Evolutionary conservation across 2,888 invertebrate species (phyloP).

Genomic region (Melanostoma mellinum): DNA sequence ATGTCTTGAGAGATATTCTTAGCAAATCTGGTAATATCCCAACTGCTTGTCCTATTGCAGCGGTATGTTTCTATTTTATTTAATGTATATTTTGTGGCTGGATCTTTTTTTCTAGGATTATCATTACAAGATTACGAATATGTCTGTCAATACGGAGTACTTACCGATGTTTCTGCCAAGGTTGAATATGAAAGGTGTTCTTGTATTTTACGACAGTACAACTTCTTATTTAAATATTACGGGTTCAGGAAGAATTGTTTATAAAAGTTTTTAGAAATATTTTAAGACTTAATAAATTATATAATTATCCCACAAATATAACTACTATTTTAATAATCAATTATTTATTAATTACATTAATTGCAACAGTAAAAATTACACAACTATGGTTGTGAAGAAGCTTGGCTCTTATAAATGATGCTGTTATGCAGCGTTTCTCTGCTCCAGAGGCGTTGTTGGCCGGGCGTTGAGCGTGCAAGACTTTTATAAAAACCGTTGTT

Average conservation of each 20-base stretch:
- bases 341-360: too few species aligned
- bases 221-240: neutral
- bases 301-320: too few species aligned
- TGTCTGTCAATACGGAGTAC: slow-evolving; percentile 5
- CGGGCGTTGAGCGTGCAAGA: too few species aligned
- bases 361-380: too few species aligned
- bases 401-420: too few species aligned
- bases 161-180: slow-evolving; percentile 7
- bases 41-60: slow-evolving; percentile 4
- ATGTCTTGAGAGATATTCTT: neutral
- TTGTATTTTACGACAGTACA: slow-evolving; percentile 2
- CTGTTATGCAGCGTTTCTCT: too few species aligned
- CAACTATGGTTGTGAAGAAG: too few species aligned
- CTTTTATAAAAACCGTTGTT: too few species aligned
- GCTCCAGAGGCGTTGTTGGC: too few species aligned
- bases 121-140: slow-evolving; percentile 1
- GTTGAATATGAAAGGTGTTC: neutral
- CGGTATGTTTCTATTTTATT: neutral
- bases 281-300: too few species aligned
- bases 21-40: neutral
- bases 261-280: neutral
- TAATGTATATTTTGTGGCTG: neutral
- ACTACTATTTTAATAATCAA: too few species aligned
- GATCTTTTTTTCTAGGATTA: neutral
- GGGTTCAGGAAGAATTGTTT: neutral